Percentiles rank a stretch among this genome's conserved stretches.
Evolutionary conservation across 2,888 invertebrate genomes (phyloP).

Genomic region (Trichopoda pennipes): DNA sequence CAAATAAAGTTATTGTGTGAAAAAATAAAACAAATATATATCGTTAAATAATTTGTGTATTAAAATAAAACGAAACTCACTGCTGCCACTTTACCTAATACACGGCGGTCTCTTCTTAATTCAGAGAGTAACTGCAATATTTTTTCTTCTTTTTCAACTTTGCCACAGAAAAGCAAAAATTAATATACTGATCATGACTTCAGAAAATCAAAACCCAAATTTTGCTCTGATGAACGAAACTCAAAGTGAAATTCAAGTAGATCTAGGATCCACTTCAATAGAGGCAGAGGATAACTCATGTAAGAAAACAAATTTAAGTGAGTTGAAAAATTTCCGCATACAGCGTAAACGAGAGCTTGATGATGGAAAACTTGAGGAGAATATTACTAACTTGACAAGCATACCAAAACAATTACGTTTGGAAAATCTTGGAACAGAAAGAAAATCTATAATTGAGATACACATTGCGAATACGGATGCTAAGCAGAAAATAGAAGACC

Average conservation of each 20-base stretch:
- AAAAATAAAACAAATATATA: not conserved
- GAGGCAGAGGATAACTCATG: not conserved
- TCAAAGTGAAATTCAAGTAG: constrained; percentile 64
- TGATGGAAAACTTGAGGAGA: constrained; percentile 35
- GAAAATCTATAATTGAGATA: constrained; percentile 76
- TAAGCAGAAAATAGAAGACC: constrained; percentile 38
- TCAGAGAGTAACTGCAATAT: constrained; percentile 53
- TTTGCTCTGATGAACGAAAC: constrained; percentile 64
- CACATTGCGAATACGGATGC: constrained; percentile 73
- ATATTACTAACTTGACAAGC: not conserved
- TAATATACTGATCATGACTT: constrained; percentile 48
- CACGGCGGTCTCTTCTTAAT: constrained; percentile 32
- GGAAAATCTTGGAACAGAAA: constrained; percentile 69
- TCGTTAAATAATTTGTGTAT: constrained; percentile 2
- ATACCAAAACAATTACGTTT: constrained; percentile 56
- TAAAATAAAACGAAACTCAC: constrained; percentile 44
- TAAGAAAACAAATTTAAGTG: constrained; percentile 41
- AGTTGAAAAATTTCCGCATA: constrained; percentile 50
- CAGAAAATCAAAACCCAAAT: constrained; percentile 44
- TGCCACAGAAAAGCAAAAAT: constrained; percentile 41
- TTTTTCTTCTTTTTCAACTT: constrained; percentile 51
- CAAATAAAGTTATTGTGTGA: not conserved
- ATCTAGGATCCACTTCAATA: constrained; percentile 25
- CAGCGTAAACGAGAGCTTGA: constrained; percentile 59
- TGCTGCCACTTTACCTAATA: constrained; percentile 56